These are phyloP conservation scores for Orthosia cruda DNA, from an alignment of 2,888 invertebrate species.

Conservation along the genomic window DNA sequence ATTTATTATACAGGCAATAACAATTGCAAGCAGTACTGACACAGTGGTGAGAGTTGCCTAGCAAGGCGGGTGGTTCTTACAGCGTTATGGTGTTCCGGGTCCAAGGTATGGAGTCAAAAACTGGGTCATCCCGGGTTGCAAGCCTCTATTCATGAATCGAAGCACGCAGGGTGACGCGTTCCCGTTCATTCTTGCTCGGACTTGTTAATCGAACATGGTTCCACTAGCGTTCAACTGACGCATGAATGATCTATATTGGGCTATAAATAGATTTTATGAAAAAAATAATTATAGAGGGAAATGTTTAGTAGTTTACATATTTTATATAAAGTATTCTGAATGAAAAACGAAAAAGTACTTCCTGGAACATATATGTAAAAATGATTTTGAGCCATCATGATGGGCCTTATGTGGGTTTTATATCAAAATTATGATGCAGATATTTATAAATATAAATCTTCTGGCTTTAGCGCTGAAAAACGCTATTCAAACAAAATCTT, in stretches of 20 bases:
- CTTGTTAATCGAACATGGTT: slow-evolving; percentile 81
- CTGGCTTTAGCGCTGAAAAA: background rate
- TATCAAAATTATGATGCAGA: background rate
- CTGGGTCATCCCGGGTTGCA: slow-evolving; percentile 94
- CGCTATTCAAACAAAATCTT: background rate
- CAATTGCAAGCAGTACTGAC: slow-evolving; percentile 14
- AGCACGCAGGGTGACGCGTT: slow-evolving; percentile 85
- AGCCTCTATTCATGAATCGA: slow-evolving; percentile 92
- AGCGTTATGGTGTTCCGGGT: slow-evolving; percentile 67
- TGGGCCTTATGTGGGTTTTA: background rate
- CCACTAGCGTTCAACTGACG: slow-evolving; percentile 75
- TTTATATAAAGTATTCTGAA: background rate
- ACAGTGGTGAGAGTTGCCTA: slow-evolving; percentile 65
- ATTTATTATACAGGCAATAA: slow-evolving; percentile 69
- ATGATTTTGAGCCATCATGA: background rate
- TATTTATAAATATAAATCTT: background rate
- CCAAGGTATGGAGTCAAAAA: slow-evolving; percentile 89
- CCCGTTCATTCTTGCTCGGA: slow-evolving; percentile 86
- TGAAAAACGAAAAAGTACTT: background rate
- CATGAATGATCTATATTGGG: slow-evolving; percentile 71
- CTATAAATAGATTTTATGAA: slow-evolving; percentile 46
- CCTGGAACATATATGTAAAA: background rate
- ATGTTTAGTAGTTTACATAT: background rate
- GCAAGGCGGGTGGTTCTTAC: slow-evolving; percentile 64
- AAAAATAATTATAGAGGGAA: background rate